phyloP scores from a whole-genome alignment of 1,140 invertebrate genomes.

The Drosophila murphyi region DNA sequence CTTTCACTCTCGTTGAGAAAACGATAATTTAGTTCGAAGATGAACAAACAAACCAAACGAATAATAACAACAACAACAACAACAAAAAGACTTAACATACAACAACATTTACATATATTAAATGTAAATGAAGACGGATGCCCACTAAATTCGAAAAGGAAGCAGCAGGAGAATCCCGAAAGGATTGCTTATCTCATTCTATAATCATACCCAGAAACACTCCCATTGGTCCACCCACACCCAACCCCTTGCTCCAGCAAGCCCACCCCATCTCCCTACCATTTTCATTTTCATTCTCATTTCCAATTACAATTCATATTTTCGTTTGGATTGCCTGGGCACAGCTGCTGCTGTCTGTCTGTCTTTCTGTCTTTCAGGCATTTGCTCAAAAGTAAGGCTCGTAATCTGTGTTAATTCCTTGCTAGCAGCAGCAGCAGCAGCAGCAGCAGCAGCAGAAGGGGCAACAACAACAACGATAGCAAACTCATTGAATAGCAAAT shows the following conservation, averaged over 20 bases:
- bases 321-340: conserved; percentile 20
- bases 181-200: background rate
- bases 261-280: too few species aligned
- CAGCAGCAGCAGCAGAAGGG: background rate
- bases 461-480: background rate
- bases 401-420: conserved; percentile 66
- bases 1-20: conserved; percentile 69
- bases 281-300: too few species aligned
- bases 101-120: conserved; percentile 8
- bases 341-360: conserved; percentile 30
- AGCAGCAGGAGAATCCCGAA: background rate
- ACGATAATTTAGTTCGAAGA: conserved; percentile 54
- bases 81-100: background rate
- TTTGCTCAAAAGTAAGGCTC: conserved; percentile 45
- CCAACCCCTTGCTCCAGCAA: too few species aligned
- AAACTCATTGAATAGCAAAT: conserved; percentile 13
- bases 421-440: background rate
- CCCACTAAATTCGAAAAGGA: background rate
- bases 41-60: conserved; percentile 21
- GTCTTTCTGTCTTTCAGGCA: background rate
- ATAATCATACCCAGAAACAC: background rate
- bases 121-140: conserved; percentile 7
- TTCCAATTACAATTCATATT: conserved; percentile 1
- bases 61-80: conserved; percentile 1
- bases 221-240: too few species aligned